Conservation (phyloP, 2,888 invertebrate species). For the Conops quadrifasciatus region DNA sequence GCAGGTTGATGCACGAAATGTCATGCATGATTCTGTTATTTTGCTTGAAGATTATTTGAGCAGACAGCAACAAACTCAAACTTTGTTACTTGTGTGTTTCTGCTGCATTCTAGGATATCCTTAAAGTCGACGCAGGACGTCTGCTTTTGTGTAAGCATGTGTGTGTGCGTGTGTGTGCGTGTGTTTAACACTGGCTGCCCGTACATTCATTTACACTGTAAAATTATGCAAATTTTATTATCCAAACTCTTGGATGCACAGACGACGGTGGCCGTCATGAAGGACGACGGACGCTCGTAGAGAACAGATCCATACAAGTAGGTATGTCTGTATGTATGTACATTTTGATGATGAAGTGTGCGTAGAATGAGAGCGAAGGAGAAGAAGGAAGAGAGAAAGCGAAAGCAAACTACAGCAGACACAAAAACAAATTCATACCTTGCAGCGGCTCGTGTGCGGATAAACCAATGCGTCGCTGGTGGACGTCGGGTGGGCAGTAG, state of each 20-base stretch:
- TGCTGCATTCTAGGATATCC: constrained; percentile 23
- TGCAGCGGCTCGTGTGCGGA: background rate
- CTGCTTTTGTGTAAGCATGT: constrained; percentile 11
- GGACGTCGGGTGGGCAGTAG: background rate
- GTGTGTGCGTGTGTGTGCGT: constrained; percentile 28
- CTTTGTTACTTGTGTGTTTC: background rate
- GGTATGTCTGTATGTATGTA: too few species aligned
- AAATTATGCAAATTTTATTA: constrained; percentile 66
- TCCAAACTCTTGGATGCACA: constrained; percentile 55
- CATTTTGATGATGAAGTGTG: background rate
- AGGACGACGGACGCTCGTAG: constrained; percentile 20
- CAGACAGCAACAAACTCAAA: background rate
- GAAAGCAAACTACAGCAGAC: constrained; percentile 25
- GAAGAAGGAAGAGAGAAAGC: constrained; percentile 32
- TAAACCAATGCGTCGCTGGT: too few species aligned
- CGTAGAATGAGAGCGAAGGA: background rate
- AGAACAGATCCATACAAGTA: constrained; percentile 2
- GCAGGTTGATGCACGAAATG: too few species aligned
- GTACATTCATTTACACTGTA: constrained; percentile 46
- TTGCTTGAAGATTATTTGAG: too few species aligned
- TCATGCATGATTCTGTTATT: too few species aligned
- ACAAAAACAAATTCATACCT: constrained; percentile 5
- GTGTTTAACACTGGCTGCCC: constrained; percentile 13
- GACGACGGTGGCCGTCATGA: constrained; percentile 7
- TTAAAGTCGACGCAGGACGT: constrained; percentile 31